phyloP scores from a whole-genome alignment of 2,113 vertebrate species.

The Pelecanoides urinatrix region DNA sequence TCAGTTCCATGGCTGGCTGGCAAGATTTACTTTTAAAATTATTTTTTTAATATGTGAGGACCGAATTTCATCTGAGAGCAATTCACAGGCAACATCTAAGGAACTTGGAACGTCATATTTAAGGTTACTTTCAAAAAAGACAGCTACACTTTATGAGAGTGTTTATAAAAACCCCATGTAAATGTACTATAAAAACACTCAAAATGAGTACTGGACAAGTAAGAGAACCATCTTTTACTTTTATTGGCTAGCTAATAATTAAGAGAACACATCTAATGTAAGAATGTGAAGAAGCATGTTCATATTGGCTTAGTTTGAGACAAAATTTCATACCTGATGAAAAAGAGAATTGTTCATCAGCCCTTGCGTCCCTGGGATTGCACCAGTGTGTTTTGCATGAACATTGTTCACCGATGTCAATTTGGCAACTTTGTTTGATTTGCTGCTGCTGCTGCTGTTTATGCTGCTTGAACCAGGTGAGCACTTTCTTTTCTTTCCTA shows the following conservation, averaged over 20 bases:
- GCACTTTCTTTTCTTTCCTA: constrained; percentile 94
- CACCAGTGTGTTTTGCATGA: constrained; percentile 89
- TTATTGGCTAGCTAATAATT: background rate
- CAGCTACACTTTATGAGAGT: background rate
- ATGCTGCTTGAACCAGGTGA: constrained; percentile 81
- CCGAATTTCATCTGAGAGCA: background rate
- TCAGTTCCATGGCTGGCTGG: background rate
- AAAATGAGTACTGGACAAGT: background rate
- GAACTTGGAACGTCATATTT: background rate
- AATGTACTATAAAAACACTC: background rate
- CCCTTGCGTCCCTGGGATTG: constrained; percentile 86
- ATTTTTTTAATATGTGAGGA: background rate
- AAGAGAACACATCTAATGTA: background rate
- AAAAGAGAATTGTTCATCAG: constrained; percentile 91
- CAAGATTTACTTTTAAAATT: background rate
- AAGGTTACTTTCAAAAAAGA: background rate
- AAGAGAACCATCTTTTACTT: background rate
- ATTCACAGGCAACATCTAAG: background rate
- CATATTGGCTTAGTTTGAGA: background rate
- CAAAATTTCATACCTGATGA: constrained; percentile 86
- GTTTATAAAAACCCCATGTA: background rate
- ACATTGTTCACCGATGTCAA: constrained; percentile 91
- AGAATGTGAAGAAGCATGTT: background rate
- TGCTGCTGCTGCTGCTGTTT: constrained; percentile 76
- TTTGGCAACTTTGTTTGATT: constrained; percentile 90